phyloP scores from a whole-genome alignment of 2,113 vertebrate species.

The Donacobius atricapilla region DNA sequence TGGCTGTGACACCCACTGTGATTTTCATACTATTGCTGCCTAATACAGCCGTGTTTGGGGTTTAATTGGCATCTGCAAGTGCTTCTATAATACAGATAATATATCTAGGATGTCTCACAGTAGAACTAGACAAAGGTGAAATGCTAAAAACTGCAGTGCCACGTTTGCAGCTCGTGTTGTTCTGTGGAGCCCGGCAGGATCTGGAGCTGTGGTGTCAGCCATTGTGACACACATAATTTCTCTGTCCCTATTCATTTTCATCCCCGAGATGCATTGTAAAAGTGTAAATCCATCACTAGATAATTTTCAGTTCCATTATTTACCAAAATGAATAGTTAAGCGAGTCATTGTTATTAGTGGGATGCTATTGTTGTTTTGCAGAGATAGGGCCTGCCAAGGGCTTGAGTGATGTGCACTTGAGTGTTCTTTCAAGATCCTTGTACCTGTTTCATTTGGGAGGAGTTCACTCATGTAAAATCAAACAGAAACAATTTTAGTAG shows the following conservation, averaged over 20 bases:
- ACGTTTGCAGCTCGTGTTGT: neutral
- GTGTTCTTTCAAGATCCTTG: constrained; percentile 63
- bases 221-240: constrained; percentile 33
- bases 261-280: constrained; percentile 29
- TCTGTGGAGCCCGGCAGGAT: neutral
- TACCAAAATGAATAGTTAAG: constrained; percentile 67
- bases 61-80: constrained; percentile 33
- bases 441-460: constrained; percentile 67
- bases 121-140: neutral
- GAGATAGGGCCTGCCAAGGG: constrained; percentile 53
- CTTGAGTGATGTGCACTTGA: constrained; percentile 65
- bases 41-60: neutral
- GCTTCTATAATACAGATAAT: neutral
- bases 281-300: constrained; percentile 64
- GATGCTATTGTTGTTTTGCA: constrained; percentile 47
- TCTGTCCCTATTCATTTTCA: constrained; percentile 47
- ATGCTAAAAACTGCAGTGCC: neutral
- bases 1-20: neutral
- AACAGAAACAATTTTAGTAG: constrained; percentile 67
- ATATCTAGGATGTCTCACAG: neutral
- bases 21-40: neutral
- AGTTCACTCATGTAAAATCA: constrained; percentile 66
- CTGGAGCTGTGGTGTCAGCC: neutral
- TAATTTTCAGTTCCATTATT: constrained; percentile 68
- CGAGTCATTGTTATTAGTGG: constrained; percentile 58